These are phyloP conservation scores for Cuniculus paca DNA, from an alignment of 2,797 vertebrate species.

Conservation along the genomic window DNA sequence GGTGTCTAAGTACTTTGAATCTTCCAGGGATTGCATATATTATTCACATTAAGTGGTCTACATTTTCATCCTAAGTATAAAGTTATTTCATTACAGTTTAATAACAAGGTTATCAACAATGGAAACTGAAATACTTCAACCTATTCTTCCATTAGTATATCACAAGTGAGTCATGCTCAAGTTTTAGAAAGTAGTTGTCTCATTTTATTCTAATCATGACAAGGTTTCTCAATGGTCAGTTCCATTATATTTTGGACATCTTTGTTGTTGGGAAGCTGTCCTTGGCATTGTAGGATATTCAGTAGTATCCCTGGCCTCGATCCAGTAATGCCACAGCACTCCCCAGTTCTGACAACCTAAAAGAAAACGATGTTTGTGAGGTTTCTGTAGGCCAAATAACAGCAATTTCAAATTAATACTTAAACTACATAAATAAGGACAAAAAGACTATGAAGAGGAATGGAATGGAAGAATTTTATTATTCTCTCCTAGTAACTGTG, in stretches of 20 bases:
- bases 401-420: background rate
- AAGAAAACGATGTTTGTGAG: background rate
- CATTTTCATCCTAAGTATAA: background rate
- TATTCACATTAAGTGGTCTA: background rate
- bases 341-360: background rate
- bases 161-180: background rate
- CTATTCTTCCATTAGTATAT: background rate
- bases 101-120: slow-evolving; percentile 16
- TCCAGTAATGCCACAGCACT: background rate
- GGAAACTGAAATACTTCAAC: slow-evolving; percentile 5
- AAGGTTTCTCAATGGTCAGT: background rate
- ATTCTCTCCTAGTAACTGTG: background rate
- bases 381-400: background rate
- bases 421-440: background rate
- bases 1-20: background rate
- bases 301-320: background rate
- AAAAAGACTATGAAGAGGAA: background rate
- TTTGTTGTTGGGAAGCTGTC: background rate
- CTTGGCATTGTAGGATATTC: background rate
- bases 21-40: too few relatives aligned
- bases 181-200: background rate
- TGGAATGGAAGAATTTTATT: background rate
- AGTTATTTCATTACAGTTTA: background rate
- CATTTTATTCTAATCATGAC: background rate
- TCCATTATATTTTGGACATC: background rate